Base-by-base conservation (phyloP, 2,888 invertebrate genomes). In the Hypena proboscidalis region DNA sequence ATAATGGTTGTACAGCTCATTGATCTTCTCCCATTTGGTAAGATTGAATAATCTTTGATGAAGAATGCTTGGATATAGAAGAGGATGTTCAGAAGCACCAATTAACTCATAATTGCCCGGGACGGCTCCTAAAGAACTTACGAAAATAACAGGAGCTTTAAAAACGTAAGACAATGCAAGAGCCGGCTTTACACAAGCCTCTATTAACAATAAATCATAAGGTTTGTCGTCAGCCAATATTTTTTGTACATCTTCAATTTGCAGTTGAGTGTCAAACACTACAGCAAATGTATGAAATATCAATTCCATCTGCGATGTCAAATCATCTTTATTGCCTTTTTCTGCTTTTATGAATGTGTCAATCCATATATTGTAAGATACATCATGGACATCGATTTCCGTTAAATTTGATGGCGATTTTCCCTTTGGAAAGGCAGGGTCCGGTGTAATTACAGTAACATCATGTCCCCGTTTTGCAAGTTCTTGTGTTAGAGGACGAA, bases 401-500 rank as follows among this genome's bases (percentile, higher is more conserved):
- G 68, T 81, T 2, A 83, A 63, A 36, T 85, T 89, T 3, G 21
- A 14, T 1, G 70, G 76, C 0, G 58, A 14, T 21, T 61, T 22
- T 2, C 65, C 69, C 38, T 71, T 59, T 0, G 67, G 56, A 13
- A 64, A 79, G 3, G 58, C 68, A 1, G 88, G 83, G 38, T 85
- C 57, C 3, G 91, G 22, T 1, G 90, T 85, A 1, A 87, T 52
- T 0, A 86, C 67, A 0, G 80, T 70, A 0, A 91, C 46, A 30
- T 90, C 74, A 38, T 91, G 90, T 0, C 90, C 90, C 1, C 80
- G 67, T 32, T 57, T 72, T 0, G 72, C 67, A 4, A 92, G 56
- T 15, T 83, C 83, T n/a, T 74, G 63, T 0, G 76, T 72, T 1
- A 90, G 35, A 0, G 75, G 70, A 30, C 77, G 68, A 30, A 74